Evolutionary conservation across 2,113 vertebrate species (phyloP).

Genomic region (Arenaria interpres): DNA sequence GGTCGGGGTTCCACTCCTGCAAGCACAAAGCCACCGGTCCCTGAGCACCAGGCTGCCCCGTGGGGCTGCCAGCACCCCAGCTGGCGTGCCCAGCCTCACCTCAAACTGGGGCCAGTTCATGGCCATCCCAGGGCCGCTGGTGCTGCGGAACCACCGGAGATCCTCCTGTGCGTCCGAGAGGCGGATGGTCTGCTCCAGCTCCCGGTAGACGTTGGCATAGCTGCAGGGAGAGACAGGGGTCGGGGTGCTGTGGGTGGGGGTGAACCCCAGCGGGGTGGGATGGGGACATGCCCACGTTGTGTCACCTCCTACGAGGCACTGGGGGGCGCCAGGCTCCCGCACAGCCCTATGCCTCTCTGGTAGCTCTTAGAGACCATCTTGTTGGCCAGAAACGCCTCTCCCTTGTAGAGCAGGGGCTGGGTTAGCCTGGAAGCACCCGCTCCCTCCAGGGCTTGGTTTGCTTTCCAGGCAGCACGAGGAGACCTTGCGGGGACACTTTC

Average conservation of each 20-base stretch:
- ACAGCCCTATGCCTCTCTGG: not conserved
- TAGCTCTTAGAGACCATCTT: rapidly evolving
- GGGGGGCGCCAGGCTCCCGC: rapidly evolving
- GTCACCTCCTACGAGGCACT: not conserved
- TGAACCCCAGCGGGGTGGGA: rapidly evolving
- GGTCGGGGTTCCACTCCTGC: conserved; percentile 96
- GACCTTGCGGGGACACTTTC: rapidly evolving
- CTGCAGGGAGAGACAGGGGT: conserved; percentile 39
- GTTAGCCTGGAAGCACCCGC: not conserved
- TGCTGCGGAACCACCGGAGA: conserved; percentile 97
- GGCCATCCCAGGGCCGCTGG: conserved; percentile 91
- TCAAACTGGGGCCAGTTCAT: conserved; percentile 99
- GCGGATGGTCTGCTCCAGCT: conserved; percentile 92
- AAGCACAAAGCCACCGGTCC: not conserved
- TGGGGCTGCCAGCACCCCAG: not conserved
- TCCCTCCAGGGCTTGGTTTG: not conserved
- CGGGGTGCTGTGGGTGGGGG: not conserved
- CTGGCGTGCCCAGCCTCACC: conserved; percentile 69
- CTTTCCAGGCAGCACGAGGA: not conserved
- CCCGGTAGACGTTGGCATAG: conserved; percentile 91
- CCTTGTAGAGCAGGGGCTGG: not conserved
- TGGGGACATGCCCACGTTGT: not conserved
- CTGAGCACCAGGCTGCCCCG: rapidly evolving
- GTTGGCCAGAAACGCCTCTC: not conserved
- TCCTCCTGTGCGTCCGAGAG: conserved; percentile 93